Percentiles rank a stretch among this genome's conserved stretches.
phyloP scores from a whole-genome alignment of 2,113 vertebrate genomes.

The Agelaius phoeniceus region DNA sequence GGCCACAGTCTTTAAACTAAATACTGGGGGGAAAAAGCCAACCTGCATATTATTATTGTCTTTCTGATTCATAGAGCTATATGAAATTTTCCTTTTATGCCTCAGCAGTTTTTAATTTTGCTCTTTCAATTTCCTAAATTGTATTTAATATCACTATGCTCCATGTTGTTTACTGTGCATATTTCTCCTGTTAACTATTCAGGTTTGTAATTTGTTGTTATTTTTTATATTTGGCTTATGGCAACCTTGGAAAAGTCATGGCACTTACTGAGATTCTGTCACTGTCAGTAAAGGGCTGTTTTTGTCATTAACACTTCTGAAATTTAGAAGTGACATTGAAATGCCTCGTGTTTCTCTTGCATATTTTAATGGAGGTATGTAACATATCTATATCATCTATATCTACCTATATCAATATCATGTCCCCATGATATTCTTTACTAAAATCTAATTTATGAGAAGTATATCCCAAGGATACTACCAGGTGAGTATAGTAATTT shows the following conservation, averaged over 20 bases:
- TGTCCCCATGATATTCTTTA: neutral
- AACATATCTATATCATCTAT: neutral
- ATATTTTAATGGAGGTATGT: neutral
- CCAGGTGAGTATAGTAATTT: neutral
- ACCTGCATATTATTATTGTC: neutral
- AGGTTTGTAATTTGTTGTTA: neutral
- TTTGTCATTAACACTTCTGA: neutral
- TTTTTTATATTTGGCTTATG: neutral
- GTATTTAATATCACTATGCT: slow-evolving; percentile 54
- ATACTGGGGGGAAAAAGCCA: rapidly evolving
- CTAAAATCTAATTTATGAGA: neutral
- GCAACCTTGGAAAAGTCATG: slow-evolving; percentile 1
- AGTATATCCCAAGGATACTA: neutral
- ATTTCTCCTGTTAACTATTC: slow-evolving; percentile 28
- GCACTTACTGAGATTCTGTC: neutral
- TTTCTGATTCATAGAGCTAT: slow-evolving; percentile 47
- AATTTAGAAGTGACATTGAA: neutral
- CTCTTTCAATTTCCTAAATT: slow-evolving; percentile 64
- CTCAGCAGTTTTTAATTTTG: slow-evolving; percentile 72
- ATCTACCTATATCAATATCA: neutral
- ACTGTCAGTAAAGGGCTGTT: neutral
- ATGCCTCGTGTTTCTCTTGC: neutral
- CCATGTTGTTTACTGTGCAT: slow-evolving; percentile 46
- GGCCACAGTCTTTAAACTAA: neutral
- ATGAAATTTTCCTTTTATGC: slow-evolving; percentile 62